phyloP scores from a whole-genome alignment of 2,888 invertebrate species.

The Drosophila pseudotalamancana region DNA sequence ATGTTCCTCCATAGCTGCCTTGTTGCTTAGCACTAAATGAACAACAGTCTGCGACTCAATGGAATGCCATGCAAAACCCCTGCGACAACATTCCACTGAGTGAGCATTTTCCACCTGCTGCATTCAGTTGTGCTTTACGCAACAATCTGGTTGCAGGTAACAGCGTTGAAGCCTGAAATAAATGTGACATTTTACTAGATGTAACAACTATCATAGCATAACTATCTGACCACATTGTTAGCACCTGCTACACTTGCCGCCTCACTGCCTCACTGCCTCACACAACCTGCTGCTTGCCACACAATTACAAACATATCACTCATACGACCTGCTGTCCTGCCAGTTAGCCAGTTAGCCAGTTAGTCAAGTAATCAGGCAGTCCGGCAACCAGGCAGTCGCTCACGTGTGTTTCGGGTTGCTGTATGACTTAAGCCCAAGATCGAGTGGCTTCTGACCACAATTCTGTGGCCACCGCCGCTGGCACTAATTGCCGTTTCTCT shows the following conservation, averaged over 20 bases:
- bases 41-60: too few relatives aligned
- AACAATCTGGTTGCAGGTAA: too few relatives aligned
- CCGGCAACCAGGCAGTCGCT: background rate
- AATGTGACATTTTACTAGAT: background rate
- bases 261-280: background rate
- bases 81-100: too few relatives aligned
- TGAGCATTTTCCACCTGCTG: too few relatives aligned
- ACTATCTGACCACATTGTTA: background rate
- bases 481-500: constrained; percentile 51
- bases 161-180: background rate
- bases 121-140: too few relatives aligned
- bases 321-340: constrained; percentile 25
- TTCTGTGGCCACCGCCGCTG: too few relatives aligned
- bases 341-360: constrained; percentile 6
- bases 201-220: background rate
- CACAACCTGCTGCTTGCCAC: background rate
- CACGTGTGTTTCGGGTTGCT: background rate
- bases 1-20: too few relatives aligned
- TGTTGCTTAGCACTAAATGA: too few relatives aligned
- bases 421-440: background rate
- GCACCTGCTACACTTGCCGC: background rate
- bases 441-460: background rate
- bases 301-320: constrained; percentile 38
- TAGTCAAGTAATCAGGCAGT: too few relatives aligned
- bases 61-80: too few relatives aligned